Evolutionary conservation across 2,888 invertebrate genomes (phyloP).

Genomic region (Drosophila monieri): DNA sequence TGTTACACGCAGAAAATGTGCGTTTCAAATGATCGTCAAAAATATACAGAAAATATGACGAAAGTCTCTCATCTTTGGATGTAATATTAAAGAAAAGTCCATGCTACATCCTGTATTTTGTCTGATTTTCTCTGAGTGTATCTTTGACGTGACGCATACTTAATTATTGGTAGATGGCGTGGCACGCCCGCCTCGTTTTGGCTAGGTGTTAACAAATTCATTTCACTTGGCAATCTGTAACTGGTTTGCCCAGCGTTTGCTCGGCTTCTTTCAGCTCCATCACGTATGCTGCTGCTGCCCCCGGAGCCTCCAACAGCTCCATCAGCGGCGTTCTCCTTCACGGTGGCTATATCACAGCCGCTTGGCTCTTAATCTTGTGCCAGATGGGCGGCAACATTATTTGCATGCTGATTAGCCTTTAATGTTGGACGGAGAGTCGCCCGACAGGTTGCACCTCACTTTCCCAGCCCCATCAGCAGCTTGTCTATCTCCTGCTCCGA

Average conservation of each 20-base stretch:
- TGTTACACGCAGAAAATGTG: constrained; percentile 3
- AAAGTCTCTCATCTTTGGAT: not conserved
- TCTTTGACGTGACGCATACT: constrained; percentile 66
- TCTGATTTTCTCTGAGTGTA: constrained; percentile 13
- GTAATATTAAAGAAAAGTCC: not conserved
- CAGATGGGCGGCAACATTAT: constrained; percentile 76
- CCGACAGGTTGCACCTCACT: constrained; percentile 61
- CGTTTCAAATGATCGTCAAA: not conserved
- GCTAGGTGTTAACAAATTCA: constrained; percentile 80
- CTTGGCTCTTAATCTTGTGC: constrained; percentile 69
- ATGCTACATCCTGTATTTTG: not conserved
- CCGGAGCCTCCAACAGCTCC: constrained; percentile 21
- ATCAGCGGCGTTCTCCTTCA: constrained; percentile 21
- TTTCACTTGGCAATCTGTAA: constrained; percentile 73
- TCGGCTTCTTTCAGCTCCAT: constrained; percentile 35
- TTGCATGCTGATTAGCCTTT: constrained; percentile 80
- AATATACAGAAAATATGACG: not conserved
- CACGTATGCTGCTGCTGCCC: constrained; percentile 28
- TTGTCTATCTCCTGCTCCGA: constrained; percentile 60
- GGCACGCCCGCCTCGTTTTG: constrained; percentile 60
- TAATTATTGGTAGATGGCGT: constrained; percentile 61
- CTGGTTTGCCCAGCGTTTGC: constrained; percentile 60
- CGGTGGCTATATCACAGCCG: constrained; percentile 67
- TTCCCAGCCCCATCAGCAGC: constrained; percentile 12
- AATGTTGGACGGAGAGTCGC: constrained; percentile 34